Evolutionary conservation across 2,888 invertebrate species (phyloP).

Genomic region (Melieria crassipennis): DNA sequence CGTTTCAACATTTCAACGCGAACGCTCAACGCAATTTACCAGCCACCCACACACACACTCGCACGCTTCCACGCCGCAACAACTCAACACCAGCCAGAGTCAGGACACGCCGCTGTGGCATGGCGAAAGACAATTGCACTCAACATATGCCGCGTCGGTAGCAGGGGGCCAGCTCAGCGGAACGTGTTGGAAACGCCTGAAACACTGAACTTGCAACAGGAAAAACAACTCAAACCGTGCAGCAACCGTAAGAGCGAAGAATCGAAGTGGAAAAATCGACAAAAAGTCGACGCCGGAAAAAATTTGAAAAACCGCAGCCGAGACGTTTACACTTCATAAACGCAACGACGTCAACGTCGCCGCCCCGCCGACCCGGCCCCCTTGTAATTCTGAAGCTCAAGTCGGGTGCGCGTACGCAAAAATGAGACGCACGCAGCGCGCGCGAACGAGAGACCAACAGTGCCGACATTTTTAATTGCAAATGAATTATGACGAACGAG

Average conservation of each 20-base stretch:
- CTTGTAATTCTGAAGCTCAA: too few species aligned
- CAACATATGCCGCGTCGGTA: constrained; percentile 7
- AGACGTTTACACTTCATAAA: constrained; percentile 64
- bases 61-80: constrained; percentile 8
- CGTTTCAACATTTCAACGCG: constrained; percentile 28
- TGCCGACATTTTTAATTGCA: constrained; percentile 65
- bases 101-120: not conserved
- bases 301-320: constrained; percentile 58
- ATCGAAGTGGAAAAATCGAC: constrained; percentile 45
- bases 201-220: constrained; percentile 45
- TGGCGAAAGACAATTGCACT: constrained; percentile 3
- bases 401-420: not conserved
- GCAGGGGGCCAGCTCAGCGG: constrained; percentile 37
- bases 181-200: constrained; percentile 59
- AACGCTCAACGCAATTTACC: constrained; percentile 20
- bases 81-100: constrained; percentile 3
- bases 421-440: constrained; percentile 9
- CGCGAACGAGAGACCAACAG: constrained; percentile 29
- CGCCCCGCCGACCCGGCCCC: constrained; percentile 1
- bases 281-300: constrained; percentile 28
- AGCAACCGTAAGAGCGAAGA: constrained; percentile 18
- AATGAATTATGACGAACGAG: constrained; percentile 53
- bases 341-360: constrained; percentile 36
- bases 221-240: not conserved
- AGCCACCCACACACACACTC: constrained; percentile 14